Evolutionary conservation across 2,113 vertebrate species (phyloP), one percentile per base, ranked within the genome.

Genomic region (Brachirus orientalis): DNA sequence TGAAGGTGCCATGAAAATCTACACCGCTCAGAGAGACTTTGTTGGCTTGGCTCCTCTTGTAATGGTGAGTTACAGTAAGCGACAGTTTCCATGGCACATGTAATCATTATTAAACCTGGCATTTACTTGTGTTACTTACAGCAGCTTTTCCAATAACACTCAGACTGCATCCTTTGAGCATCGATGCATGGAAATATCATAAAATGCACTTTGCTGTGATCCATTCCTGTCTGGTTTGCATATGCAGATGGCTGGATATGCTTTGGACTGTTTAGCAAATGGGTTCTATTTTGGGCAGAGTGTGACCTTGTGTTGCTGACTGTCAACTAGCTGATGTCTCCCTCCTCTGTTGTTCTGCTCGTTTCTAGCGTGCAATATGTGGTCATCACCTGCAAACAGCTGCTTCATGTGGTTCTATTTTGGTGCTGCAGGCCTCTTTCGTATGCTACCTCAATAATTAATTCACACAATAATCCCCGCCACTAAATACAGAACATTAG

Each of bases 1-100:
- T 0, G 88, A 96, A 52, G 96, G 94, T 0, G 88, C 95, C 72
- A 96, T 97, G 90, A 93, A 92, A 86, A 95, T 99, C 88, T 95
- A 95, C 2, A 90, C 96, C 2, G 96, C 89, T 64, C 95, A 94
- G 83, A 95, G 94, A 89, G 95, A 97, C 35, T 86, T 97, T 79
- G 90, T 94, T 0, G 95, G 93, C 20, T 69, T 98, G 58, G 91
- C 97, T 10, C 95, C 96, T 1, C 91, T 99, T 51, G 93, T 97
- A 12, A 96, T 94, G 96, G 97, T 98, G 93, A 94, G 95, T 59
- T 19, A n/a, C n/a, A n/a, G n/a, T n/a, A 0, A 41, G 41, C 17
- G 66, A 68, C 75, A 63, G 53, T 41, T 9, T 33, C 36, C 37
- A 40, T 47, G 64, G 59, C 75, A 57, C 41, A 40, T 22, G 63